Conservation (phyloP, 2,888 invertebrate species). For the Ennomos erosarius region DNA sequence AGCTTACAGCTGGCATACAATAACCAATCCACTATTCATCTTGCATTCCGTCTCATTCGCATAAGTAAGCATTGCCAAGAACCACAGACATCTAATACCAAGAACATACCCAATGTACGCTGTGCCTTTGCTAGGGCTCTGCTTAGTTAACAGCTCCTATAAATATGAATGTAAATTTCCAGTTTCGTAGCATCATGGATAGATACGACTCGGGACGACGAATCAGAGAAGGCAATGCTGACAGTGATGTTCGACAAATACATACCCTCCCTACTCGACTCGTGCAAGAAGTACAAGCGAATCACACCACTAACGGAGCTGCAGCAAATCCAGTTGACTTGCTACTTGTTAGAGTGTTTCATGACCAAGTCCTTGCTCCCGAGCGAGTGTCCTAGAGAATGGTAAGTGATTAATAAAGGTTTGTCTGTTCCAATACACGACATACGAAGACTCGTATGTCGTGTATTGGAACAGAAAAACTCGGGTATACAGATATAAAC, state of each 20-base stretch:
- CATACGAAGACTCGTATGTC: no score
- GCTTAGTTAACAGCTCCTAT: no score
- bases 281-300: constrained; percentile 91
- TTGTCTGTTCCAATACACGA: no score
- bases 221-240: constrained; percentile 91
- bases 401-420: constrained; percentile 78
- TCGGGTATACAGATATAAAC: no score
- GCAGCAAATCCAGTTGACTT: constrained; percentile 94
- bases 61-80: no score
- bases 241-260: constrained; percentile 97
- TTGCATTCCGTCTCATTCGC: no score
- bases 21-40: no score
- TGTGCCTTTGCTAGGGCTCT: no score
- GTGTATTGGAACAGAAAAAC: no score
- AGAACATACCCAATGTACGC: no score
- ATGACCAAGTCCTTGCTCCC: constrained; percentile 92
- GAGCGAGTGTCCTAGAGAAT: constrained; percentile 95
- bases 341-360: constrained; percentile 94
- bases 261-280: constrained; percentile 93
- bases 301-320: constrained; percentile 96
- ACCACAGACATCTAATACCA: no score
- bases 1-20: no score
- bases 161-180: constrained; percentile 1
- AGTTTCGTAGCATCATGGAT: constrained; percentile 96
- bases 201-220: constrained; percentile 89